Percentiles rank a stretch among this genome's conserved stretches.
Evolutionary conservation across 2,113 vertebrate genomes (phyloP).

Genomic region (Cheirogaleus medius): DNA sequence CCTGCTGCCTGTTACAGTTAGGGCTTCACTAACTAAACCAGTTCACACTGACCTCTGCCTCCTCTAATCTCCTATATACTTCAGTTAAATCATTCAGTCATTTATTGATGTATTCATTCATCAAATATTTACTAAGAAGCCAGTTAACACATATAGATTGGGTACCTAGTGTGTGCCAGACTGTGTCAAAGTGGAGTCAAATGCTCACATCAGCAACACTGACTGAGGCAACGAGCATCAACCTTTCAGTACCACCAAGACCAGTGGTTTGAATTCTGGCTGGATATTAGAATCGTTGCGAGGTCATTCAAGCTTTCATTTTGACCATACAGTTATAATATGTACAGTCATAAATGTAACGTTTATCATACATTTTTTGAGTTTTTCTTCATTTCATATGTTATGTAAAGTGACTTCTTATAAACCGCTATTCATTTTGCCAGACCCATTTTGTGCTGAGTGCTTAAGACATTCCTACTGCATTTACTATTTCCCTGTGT

Average conservation of each 20-base stretch:
- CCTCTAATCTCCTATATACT: not conserved
- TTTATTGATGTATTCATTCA: not conserved
- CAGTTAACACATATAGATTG: not conserved
- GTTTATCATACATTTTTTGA: not conserved
- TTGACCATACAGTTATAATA: not conserved
- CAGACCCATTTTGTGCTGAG: not conserved
- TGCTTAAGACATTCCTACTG: not conserved
- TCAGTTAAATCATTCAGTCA: not conserved
- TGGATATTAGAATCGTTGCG: not conserved
- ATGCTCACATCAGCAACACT: not conserved
- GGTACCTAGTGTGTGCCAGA: not conserved
- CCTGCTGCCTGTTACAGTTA: accelerated
- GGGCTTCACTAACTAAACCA: not conserved
- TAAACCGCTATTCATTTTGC: not conserved
- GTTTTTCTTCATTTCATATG: not conserved
- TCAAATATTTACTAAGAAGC: conserved; percentile 29
- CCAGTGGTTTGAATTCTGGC: not conserved
- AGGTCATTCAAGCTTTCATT: not conserved
- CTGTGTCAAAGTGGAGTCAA: not conserved
- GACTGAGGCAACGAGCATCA: not conserved
- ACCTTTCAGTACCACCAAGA: not conserved
- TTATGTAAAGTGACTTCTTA: not conserved
- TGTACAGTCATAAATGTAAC: not conserved
- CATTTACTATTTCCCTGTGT: not conserved
- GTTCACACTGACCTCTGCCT: not conserved